Conservation (phyloP, 23 tunicate species). For the Styela clava region DNA sequence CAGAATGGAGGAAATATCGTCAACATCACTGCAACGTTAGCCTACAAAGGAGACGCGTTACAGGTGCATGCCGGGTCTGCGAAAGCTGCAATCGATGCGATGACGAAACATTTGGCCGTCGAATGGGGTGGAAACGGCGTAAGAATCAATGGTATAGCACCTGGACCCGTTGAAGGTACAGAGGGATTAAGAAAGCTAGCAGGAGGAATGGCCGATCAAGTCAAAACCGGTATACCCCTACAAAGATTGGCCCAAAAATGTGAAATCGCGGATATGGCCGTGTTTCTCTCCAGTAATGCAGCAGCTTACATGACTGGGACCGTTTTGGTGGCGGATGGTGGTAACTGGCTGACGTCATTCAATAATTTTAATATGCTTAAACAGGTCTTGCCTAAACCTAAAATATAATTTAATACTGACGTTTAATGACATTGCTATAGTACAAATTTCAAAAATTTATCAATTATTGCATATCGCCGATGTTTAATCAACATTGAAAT, state of each 20-base stretch:
- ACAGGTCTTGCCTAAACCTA: not conserved
- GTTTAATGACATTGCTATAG: too few relatives aligned
- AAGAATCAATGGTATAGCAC: conserved; percentile 81
- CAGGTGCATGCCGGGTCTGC: conserved; percentile 89
- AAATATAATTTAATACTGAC: not conserved
- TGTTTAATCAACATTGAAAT: too few relatives aligned
- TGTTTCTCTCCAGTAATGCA: conserved; percentile 79
- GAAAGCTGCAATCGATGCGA: conserved; percentile 90
- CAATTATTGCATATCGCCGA: too few relatives aligned
- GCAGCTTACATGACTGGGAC: conserved; percentile 76
- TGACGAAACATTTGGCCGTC: conserved; percentile 85
- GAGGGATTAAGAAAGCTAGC: conserved; percentile 72
- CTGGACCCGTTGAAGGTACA: conserved; percentile 90
- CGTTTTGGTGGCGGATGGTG: conserved; percentile 83
- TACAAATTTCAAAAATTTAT: too few relatives aligned
- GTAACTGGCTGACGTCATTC: conserved; percentile 61
- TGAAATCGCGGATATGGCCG: conserved; percentile 74
- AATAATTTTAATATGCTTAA: conserved; percentile 20
- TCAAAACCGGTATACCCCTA: conserved; percentile 40
- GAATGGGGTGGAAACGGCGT: conserved; percentile 72
- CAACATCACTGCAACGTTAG: conserved; percentile 83
- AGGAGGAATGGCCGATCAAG: conserved; percentile 52
- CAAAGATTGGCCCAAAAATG: conserved; percentile 64
- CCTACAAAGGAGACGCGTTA: conserved; percentile 60
- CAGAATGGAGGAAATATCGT: conserved; percentile 70